Conservation (phyloP, 2,888 invertebrate genomes). For the Brachycybe producta region DNA sequence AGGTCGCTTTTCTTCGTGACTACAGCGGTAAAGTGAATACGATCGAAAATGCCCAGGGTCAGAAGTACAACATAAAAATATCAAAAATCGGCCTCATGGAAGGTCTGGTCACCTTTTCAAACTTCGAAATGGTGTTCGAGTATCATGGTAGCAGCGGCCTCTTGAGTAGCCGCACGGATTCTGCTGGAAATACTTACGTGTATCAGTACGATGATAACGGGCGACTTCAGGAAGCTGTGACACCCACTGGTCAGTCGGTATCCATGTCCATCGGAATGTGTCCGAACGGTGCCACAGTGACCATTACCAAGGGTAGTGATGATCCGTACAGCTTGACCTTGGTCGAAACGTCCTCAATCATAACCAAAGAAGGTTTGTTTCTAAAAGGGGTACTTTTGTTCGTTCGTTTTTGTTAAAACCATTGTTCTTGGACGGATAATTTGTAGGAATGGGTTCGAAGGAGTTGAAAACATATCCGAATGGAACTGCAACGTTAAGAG, state of each 20-base stretch:
- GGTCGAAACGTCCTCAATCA: conserved; percentile 15
- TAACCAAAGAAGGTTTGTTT: conserved; percentile 17
- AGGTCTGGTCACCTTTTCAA: conserved; percentile 32
- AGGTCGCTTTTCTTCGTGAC: conserved; percentile 79
- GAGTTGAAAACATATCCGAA: conserved; percentile 19
- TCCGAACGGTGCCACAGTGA: conserved; percentile 18
- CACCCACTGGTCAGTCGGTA: conserved; percentile 58
- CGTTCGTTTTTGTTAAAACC: not conserved
- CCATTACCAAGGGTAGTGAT: conserved; percentile 12
- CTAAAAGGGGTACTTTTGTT: not conserved
- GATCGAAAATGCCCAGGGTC: conserved; percentile 43
- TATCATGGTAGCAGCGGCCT: conserved; percentile 35
- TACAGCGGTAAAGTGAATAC: conserved; percentile 62
- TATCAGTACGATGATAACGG: conserved; percentile 86
- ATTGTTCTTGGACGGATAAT: not conserved
- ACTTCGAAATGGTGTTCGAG: conserved; percentile 32
- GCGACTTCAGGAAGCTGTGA: conserved; percentile 66
- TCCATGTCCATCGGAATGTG: conserved; percentile 8
- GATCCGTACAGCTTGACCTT: conserved; percentile 16
- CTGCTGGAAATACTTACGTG: conserved; percentile 48
- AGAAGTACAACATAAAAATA: conserved; percentile 14
- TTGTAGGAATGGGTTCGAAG: conserved; percentile 7
- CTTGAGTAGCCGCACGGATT: conserved; percentile 31
- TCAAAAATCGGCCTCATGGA: conserved; percentile 31
- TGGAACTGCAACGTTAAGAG: conserved; percentile 13